Conservation (phyloP, 2,113 vertebrate genomes). For the Motacilla tschutschensis region DNA sequence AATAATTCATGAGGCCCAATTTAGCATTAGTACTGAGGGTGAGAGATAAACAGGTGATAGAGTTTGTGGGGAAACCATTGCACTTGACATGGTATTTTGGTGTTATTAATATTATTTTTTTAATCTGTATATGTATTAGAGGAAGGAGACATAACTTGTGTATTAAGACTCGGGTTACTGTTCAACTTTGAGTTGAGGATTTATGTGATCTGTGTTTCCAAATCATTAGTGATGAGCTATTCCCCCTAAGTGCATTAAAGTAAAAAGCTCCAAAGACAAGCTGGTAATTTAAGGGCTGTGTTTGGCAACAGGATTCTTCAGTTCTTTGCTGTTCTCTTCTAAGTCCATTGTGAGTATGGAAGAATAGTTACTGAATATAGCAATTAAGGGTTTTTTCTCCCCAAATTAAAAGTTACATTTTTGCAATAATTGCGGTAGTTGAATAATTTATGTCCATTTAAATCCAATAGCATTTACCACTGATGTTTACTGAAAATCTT, state of each 20-base stretch:
- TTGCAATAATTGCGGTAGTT: constrained; percentile 58
- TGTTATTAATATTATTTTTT: not conserved
- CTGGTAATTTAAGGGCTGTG: constrained; percentile 20
- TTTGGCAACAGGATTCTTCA: constrained; percentile 40
- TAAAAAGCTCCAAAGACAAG: constrained; percentile 2
- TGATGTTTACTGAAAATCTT: constrained; percentile 45
- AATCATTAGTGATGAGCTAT: constrained; percentile 54
- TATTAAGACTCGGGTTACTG: not conserved
- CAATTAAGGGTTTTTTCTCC: constrained; percentile 45
- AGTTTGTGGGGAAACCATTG: constrained; percentile 57
- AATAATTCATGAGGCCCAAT: constrained; percentile 74
- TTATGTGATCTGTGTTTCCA: constrained; percentile 5
- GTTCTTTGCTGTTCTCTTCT: constrained; percentile 21
- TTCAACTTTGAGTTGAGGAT: not conserved
- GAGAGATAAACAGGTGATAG: constrained; percentile 73
- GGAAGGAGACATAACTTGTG: not conserved
- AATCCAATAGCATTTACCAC: constrained; percentile 9
- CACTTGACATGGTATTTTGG: constrained; percentile 30
- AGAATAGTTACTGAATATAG: constrained; percentile 12
- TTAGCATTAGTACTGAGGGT: constrained; percentile 64
- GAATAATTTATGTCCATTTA: constrained; percentile 61
- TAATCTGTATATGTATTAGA: not conserved
- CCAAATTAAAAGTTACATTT: constrained; percentile 66
- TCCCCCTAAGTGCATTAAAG: constrained; percentile 40
- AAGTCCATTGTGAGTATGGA: constrained; percentile 20